Conservation (phyloP, 2,888 invertebrate genomes). For the Cataglyphis altisquamis region DNA sequence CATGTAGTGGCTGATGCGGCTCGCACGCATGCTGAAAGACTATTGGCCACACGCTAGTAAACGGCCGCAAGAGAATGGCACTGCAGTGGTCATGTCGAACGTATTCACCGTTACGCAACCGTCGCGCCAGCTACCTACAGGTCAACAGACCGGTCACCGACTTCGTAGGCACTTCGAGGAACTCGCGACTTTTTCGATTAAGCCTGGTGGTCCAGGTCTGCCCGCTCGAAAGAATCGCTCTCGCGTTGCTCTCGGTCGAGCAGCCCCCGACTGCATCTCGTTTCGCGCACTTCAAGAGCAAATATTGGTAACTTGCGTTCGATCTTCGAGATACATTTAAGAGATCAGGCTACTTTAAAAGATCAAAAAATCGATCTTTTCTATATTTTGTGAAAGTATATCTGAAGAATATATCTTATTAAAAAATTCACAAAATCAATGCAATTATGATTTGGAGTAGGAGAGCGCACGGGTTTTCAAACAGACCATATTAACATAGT, state of each 20-base stretch:
- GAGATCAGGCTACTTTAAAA: no score
- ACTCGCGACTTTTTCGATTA: conserved; percentile 71
- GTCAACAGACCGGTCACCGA: conserved; percentile 73
- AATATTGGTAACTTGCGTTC: not conserved
- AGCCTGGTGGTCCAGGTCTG: conserved; percentile 67
- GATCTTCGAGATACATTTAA: not conserved
- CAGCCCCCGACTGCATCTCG: conserved; percentile 40
- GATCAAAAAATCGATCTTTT: no score
- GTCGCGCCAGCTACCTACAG: conserved; percentile 71
- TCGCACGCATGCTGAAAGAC: conserved; percentile 63
- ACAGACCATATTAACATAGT: no score
- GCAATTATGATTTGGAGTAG: no score
- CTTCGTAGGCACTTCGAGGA: conserved; percentile 69
- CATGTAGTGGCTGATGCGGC: conserved; percentile 62
- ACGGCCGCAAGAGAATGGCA: conserved; percentile 70
- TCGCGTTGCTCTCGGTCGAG: conserved; percentile 26
- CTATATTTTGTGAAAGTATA: no score
- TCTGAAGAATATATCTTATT: no score
- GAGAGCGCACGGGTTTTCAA: no score
- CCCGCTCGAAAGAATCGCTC: conserved; percentile 42
- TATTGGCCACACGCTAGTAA: conserved; percentile 74
- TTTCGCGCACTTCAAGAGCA: not conserved
- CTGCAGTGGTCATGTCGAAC: conserved; percentile 76
- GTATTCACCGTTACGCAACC: conserved; percentile 82
- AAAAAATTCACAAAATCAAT: no score